Percentiles rank a stretch among this genome's conserved stretches.
phyloP scores from a whole-genome alignment of 1,140 invertebrate genomes.

The Reticulitermes speratus region DNA sequence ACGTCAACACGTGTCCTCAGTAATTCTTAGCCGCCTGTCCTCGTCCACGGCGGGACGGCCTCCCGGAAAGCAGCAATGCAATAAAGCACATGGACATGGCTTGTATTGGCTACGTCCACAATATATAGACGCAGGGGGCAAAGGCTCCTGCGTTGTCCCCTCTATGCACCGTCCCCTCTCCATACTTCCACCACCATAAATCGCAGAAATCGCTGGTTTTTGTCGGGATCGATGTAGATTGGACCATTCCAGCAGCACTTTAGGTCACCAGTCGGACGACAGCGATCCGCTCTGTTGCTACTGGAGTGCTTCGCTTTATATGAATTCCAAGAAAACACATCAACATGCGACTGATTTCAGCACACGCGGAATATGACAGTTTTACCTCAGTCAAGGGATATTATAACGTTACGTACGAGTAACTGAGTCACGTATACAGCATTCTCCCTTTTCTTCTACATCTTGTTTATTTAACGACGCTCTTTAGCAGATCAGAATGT shows the following conservation, averaged over 20 bases:
- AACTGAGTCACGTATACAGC: too few relatives aligned
- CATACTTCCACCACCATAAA: not conserved
- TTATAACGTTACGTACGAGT: too few relatives aligned
- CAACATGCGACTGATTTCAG: not conserved
- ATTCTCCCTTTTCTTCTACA: too few relatives aligned
- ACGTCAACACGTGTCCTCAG: not conserved
- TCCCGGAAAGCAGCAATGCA: conserved; percentile 17
- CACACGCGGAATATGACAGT: not conserved
- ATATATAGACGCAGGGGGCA: conserved; percentile 23
- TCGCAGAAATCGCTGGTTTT: conserved; percentile 24
- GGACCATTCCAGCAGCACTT: not conserved
- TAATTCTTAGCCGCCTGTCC: not conserved
- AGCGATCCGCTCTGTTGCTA: not conserved
- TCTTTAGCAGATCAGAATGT: too few relatives aligned
- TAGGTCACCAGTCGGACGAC: not conserved
- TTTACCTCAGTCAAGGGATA: too few relatives aligned
- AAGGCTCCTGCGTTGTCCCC: not conserved
- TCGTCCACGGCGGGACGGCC: not conserved
- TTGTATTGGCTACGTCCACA: conserved; percentile 22
- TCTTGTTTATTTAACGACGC: too few relatives aligned
- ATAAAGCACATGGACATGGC: conserved; percentile 14
- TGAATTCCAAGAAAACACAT: not conserved
- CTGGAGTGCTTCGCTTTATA: not conserved
- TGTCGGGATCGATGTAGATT: conserved; percentile 23
- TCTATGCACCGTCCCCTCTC: not conserved